Base-by-base conservation (phyloP, 1,140 invertebrate species). In the Hermetia illucens region DNA sequence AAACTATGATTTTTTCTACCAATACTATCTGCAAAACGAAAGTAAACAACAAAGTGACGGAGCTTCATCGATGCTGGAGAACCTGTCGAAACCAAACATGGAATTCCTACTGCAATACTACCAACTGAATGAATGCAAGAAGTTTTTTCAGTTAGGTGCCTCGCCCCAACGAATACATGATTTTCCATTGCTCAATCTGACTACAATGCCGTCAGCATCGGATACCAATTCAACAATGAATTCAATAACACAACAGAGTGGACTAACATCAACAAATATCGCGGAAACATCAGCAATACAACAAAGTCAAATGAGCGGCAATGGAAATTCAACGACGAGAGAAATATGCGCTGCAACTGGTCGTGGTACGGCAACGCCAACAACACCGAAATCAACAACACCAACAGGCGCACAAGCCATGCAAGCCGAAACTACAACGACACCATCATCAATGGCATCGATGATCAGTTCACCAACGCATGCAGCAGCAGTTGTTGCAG, bases 61-160 rank as follows among this genome's bases (percentile, higher is more conserved):
- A 24, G 1, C 42, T 42, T 9, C 35, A 35, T 3, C 10, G n/a
- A 13, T 44, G n/a, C 24, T 39, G n/a, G n/a, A n/a, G n/a, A n/a
- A n/a, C n/a, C n/a, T n/a, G n/a, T 15, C 15, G 17, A 36, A 50
- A 17, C 56, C 55, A 8, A 51, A 44, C 4, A 55, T 60, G 25
- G 58, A 61, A 19, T 58, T 55, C 39, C 35, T 61, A 9, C 34
- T 52, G 4, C 58, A 61, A 39, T 61, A 52, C 21, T 61, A 60
- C 40, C 57, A 61, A 45, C 36, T 61, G 4, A 55, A 50, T 21
- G 57, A 61, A 43, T 61, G 53, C 8, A 60, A 61, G 47, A 58
- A 56, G 51, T 59, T 57, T 59, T 59, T 59, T 57, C 56, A 59
- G 47, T 55, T 59, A 55, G 46, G 50, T 47, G 56, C 56, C 53